Base-by-base conservation (phyloP, 1,140 invertebrate genomes). In the Danaus plexippus region DNA sequence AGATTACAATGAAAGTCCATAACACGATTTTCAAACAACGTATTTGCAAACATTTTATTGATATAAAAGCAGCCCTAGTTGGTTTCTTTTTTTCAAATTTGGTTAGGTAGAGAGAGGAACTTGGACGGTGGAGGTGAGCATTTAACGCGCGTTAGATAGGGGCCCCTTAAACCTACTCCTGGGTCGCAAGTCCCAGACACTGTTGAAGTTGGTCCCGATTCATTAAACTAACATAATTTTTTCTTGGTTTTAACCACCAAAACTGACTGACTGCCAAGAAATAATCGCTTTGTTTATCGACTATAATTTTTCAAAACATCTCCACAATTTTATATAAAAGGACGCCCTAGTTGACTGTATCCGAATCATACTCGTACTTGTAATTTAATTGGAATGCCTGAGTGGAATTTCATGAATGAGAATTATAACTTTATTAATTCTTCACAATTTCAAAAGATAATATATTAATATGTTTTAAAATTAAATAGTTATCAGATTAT, bases 381-480 rank as follows among this genome's bases (percentile, higher is more conserved):
- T 72, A 72, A 73, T 73, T 72, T 70, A 73, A 76, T 77, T 69
- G 67, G 66, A 73, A 74, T 72, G 70, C 66, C 64, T 52, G 52
- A 68, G 61, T 47, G 67, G 63, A 73, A 73, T 73, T 71, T 70
- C 66, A 59, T 47, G 60, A 69, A 72, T 76, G 69, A 73, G 64
- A 69, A 67, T 73, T 64, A 65, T 65, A 67, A 52, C 47, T 59
- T 44, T 54, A 54, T 54, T 55, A 48, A 55, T 15, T 43, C 43
- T 43, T 43, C 22, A 52, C 43, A 43, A 43, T 52, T 52, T 43
- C 52, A 42, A 51, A 51, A 57, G 49, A 18, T 57, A 57, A 45
- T 43, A 56, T 49, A 50, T 13, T 22, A 9, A 51, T 13, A 41
- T 51, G 49, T 51, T 51, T 51, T 42, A 41, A 13, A 51, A 41